These are phyloP conservation scores for Aythya baeri DNA, from an alignment of 2,113 vertebrate species.

Conservation along the genomic window DNA sequence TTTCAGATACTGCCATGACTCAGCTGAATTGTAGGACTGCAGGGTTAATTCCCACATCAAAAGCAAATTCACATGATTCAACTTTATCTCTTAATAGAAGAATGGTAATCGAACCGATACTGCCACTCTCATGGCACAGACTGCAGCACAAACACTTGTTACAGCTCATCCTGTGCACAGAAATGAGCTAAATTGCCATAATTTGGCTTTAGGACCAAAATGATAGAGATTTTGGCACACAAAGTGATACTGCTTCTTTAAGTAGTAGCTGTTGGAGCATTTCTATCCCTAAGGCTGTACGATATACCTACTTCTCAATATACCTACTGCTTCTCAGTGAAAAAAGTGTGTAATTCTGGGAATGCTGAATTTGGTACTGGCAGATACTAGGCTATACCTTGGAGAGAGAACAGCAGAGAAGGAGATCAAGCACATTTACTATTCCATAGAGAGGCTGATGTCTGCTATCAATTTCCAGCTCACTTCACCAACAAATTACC, in stretches of 20 bases:
- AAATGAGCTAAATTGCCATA: not conserved
- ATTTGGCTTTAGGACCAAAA: not conserved
- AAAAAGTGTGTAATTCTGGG: not conserved
- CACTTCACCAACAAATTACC: not conserved
- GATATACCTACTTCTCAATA: not conserved
- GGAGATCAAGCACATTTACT: not conserved
- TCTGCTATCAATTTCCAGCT: not conserved
- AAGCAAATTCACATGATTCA: not conserved
- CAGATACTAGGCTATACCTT: not conserved
- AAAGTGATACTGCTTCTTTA: not conserved
- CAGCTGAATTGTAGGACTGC: not conserved
- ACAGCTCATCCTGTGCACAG: not conserved
- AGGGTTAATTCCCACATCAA: not conserved
- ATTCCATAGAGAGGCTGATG: not conserved
- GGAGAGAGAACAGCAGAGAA: not conserved
- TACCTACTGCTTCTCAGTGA: not conserved
- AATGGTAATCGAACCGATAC: not conserved
- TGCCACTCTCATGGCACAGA: not conserved
- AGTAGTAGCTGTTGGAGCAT: not conserved
- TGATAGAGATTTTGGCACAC: not conserved
- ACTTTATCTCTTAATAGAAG: not conserved
- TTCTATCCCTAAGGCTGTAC: not conserved
- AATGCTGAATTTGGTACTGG: not conserved
- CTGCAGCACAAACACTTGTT: not conserved
- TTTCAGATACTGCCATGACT: not conserved